Evolutionary conservation across 2,797 vertebrate species (phyloP).

Genomic region (Molossus molossus): DNA sequence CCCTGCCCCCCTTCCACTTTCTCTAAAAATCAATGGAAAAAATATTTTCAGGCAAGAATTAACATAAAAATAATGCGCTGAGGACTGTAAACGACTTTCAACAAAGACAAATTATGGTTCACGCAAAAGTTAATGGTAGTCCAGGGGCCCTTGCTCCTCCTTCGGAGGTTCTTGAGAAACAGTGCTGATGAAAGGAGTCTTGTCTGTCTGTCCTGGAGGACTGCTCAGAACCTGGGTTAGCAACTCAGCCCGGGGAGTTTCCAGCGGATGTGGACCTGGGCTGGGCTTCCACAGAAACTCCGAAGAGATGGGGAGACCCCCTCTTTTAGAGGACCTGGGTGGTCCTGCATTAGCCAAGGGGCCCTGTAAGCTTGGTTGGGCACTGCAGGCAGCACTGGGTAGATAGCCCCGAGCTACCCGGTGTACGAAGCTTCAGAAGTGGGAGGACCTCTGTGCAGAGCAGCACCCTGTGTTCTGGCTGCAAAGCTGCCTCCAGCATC

Average conservation of each 20-base stretch:
- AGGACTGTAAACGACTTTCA: not conserved
- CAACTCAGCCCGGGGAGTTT: not conserved
- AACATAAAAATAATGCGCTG: not conserved
- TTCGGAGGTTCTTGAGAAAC: not conserved
- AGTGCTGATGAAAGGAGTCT: not conserved
- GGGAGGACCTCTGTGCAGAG: not conserved
- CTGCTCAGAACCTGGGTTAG: not conserved
- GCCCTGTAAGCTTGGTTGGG: not conserved
- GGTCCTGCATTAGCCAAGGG: not conserved
- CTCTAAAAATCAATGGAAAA: too few species aligned
- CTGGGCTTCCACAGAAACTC: not conserved
- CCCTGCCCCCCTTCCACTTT: too few species aligned
- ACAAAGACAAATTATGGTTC: not conserved
- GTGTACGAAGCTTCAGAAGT: not conserved
- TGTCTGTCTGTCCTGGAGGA: not conserved
- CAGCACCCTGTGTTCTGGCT: not conserved
- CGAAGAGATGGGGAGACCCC: accelerated
- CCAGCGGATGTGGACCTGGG: not conserved
- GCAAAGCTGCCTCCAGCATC: not conserved
- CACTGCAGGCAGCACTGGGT: not conserved
- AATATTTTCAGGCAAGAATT: too few species aligned
- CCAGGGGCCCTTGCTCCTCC: not conserved
- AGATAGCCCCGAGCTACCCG: not conserved
- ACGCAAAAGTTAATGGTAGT: not conserved
- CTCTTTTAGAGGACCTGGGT: not conserved